Base-by-base conservation (phyloP, 2,113 vertebrate genomes). In the Tichodroma muraria region DNA sequence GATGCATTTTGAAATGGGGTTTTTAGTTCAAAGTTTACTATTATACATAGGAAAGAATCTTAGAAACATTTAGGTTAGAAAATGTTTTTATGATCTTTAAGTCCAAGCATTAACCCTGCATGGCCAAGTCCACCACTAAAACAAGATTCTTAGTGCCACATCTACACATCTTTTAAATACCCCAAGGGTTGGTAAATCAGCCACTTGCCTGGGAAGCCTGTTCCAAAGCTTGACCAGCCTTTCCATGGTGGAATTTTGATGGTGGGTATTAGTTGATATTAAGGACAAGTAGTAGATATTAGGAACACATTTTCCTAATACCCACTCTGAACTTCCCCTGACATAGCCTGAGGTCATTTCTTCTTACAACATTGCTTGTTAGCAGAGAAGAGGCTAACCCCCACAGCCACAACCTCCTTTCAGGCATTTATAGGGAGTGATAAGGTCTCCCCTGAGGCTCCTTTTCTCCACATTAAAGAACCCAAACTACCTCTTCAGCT, bases 371-470 rank as follows among this genome's bases (percentile, higher is more conserved):
- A 37, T 1, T 42, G 27, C 14, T 42, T 49, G 21, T 19, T 22
- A 42, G 31, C 15, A 40, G 31, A 56, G 49, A 87, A 79, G 13
- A 56, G 13, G 5, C 6, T 5, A 3, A 42, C 11, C 11, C 10
- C 2, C 22, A 24, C 6, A 28, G 10, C 38, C 15, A 60, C 27
- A 33, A 1, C 4, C 28, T 61, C 15, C 45, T 33, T 15, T 19
- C 45, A 68, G 17, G 18, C 8, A 44, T 6, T 1, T 23, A 2
- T 4, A 6, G 16, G 2, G 15, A 68, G 4, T 7, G 6, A 11
- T 8, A 42, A 42, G 7, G 31, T 35, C 61, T 40, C 2, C 16
- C 1, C 21, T 25, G 25, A 66, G 16, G 17, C 21, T 49, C 20
- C 30, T 42, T 35, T 25, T 35, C 42, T 57, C 30, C 9, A 21